These are phyloP conservation scores for Anthopleura sola DNA, from an alignment of 64 coral and sea anemone species.

Conservation along the genomic window DNA sequence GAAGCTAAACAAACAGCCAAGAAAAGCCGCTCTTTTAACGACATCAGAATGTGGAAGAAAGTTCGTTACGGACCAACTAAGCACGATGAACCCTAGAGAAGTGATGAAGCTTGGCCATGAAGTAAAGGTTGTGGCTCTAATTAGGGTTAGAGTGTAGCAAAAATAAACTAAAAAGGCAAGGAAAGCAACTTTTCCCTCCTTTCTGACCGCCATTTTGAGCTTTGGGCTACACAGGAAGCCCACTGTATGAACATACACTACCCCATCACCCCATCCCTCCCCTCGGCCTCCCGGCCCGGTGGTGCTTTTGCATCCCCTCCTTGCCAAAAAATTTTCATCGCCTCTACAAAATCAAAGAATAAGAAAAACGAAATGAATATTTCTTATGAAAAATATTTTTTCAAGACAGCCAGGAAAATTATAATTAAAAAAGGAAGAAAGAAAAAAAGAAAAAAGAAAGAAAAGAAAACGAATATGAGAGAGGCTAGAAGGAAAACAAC, in stretches of 20 bases:
- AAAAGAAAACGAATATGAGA: too few species aligned
- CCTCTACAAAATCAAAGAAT: too few species aligned
- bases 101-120: background rate
- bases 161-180: conserved; percentile 17
- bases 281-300: too few species aligned
- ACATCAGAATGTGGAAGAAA: conserved; percentile 58
- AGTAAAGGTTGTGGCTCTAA: background rate
- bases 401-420: too few species aligned
- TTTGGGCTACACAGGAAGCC: background rate
- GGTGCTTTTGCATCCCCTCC: background rate
- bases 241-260: background rate
- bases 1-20: conserved; percentile 63
- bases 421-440: too few species aligned
- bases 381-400: too few species aligned
- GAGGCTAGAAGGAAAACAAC: too few species aligned
- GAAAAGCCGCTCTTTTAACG: conserved; percentile 55
- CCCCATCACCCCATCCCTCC: background rate
- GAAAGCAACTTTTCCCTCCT: conserved; percentile 5
- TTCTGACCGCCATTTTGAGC: conserved; percentile 5
- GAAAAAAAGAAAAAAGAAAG: too few species aligned
- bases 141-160: background rate
- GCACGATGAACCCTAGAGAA: background rate
- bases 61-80: conserved; percentile 35
- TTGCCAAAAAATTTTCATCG: too few species aligned
- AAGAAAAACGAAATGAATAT: too few species aligned